Base-by-base conservation (phyloP, 2,113 vertebrate genomes). In the Nicator chloris region DNA sequence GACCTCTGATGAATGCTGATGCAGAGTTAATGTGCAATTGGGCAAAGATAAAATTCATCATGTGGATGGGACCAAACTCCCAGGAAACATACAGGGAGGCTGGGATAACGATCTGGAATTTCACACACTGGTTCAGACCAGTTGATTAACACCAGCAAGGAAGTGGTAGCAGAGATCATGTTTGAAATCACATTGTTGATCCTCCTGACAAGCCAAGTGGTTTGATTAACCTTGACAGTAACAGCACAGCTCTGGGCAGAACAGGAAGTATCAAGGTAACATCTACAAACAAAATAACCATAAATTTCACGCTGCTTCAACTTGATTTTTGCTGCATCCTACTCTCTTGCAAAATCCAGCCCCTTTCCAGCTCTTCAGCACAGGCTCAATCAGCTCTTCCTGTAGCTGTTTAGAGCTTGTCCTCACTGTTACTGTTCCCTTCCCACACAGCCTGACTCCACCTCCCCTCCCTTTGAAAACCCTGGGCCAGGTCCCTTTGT, bases 351-450 rank as follows among this genome's bases (percentile, higher is more conserved):
- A 77, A 82, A 68, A 49, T 3, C 28, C 53, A 76, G 51, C 11
- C n/a, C 13, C 8, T 70, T 49, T 68, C 24, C 54, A 69, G 64
- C 13, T 54, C 19, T 33, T 75, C 22, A 81, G 13, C 9, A 39
- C 40, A 85, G 39, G 40, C 40, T 71, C 22, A 3, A 7, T 7
- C 73, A 77, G 42, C 21, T 80, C 7, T 5, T 51, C 42, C 50
- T n/a, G 22, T 22, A 16, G 23, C 0, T 78, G 24, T 7, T 40
- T 40, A 65, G 53, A 76, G 14, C 24, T 45, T 2, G 0, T 39
- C 39, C 68, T 66, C 51, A 3, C 39, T 33, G 11, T 18, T 30
- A 28, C 66, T n/a, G 21, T 9, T 71, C 37, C 53, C 31, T 50
- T 44, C 33, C 59, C 35, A 68, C 54, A 13, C 19, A 45, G 13